Evolutionary conservation across 2,888 invertebrate genomes (phyloP).

Genomic region (Drosophila heteroneura): DNA sequence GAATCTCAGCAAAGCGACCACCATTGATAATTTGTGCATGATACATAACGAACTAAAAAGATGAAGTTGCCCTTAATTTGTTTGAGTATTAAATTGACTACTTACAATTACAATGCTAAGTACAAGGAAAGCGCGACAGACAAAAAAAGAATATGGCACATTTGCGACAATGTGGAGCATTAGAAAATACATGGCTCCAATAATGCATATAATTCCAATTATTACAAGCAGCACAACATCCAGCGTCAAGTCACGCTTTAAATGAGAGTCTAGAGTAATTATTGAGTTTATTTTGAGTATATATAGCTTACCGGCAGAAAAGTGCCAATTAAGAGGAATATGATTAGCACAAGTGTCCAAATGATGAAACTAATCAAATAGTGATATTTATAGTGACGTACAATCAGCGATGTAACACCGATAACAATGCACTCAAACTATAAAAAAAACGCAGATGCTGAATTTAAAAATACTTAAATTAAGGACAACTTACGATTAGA

Average conservation of each 20-base stretch:
- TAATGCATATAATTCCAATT: constrained; percentile 42
- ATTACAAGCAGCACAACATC: constrained; percentile 60
- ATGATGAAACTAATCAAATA: constrained; percentile 41
- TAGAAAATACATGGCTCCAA: constrained; percentile 60
- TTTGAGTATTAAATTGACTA: neutral
- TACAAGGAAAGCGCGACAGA: constrained; percentile 40
- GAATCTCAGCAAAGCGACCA: constrained; percentile 61
- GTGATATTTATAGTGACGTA: constrained; percentile 38
- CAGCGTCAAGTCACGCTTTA: constrained; percentile 57
- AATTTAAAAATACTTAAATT: neutral
- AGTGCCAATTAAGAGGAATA: constrained; percentile 47
- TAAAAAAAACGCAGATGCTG: neutral
- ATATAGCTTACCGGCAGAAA: constrained; percentile 39
- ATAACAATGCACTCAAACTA: constrained; percentile 52
- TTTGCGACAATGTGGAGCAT: constrained; percentile 58
- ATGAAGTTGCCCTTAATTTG: neutral
- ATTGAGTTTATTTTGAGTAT: neutral
- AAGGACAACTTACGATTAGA: constrained; percentile 40
- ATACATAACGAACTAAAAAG: constrained; percentile 64
- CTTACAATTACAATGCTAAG: constrained; percentile 47
- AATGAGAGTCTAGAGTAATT: neutral
- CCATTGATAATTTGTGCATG: constrained; percentile 70
- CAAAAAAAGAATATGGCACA: constrained; percentile 41
- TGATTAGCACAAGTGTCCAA: constrained; percentile 35
- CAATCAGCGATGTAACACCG: constrained; percentile 44